Base-by-base conservation (phyloP, 2,888 invertebrate genomes). In the Caenorhabditis sp. region DNA sequence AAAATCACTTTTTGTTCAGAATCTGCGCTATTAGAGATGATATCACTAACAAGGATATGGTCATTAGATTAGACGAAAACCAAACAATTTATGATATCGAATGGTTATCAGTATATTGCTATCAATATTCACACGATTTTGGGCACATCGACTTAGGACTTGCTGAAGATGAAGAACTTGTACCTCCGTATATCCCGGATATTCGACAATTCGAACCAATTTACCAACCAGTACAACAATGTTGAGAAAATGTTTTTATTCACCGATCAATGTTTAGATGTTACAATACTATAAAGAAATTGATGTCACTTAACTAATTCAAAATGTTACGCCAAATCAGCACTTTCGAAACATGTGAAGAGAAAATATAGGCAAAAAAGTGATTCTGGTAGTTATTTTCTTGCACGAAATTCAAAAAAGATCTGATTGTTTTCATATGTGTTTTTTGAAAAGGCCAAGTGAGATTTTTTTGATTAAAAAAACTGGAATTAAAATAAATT, bases 31-130 rank as follows among this genome's bases (percentile, higher is more conserved):
- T 86, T 63, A 76, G 71, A 31, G 78, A 83, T 59, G 81, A 84
- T 60, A 83, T 82, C 56, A 69, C 75, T 0, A 69, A 82, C 17
- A 65, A 61, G 25, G 80, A 83, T 8, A 59, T 86, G 57, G 71
- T 76, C 8, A 76, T 83, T 1, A 76, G 81, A 3, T 76, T 86
- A 36, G 69, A 75, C 38, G 74, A 68, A 0, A 71, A 68, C 21
- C 83, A 83, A 62, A 83, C 82, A 8, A 68, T 86, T 50, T 85
- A 85, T 65, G 80, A 83, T 58, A 79, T 85, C 21, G 80, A 82
- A 52, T 86, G 83, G 70, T 65, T 86, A 23, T 77, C 80, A 25
- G 77, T 86, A 8, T 84, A 81, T 53, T 81, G 80, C 52, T 80
- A 76, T 64, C 77, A 72, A 23, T 80, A 77, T 38, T 77, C 72